phyloP scores from a whole-genome alignment of 2,113 vertebrate species.

The Columba livia region DNA sequence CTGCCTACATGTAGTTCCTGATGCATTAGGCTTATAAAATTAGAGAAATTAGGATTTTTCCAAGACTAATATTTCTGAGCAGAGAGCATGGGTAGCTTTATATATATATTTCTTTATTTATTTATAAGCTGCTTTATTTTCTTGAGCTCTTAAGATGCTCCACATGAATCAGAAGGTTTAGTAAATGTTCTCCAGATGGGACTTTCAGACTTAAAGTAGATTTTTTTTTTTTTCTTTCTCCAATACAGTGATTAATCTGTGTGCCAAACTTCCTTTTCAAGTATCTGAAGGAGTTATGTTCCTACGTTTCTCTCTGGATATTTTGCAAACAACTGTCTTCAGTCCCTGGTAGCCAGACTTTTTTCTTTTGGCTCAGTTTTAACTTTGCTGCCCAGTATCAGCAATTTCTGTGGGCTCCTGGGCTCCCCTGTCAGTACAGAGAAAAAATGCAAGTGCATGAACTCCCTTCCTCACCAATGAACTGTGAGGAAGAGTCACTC shows the following conservation, averaged over 20 bases:
- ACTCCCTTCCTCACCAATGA: background rate
- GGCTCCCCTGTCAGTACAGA: background rate
- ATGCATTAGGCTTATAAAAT: background rate
- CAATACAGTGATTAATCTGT: background rate
- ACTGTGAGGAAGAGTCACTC: rapidly evolving
- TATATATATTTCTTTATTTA: background rate
- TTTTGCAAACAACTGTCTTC: background rate
- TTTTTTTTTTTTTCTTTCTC: too few relatives aligned
- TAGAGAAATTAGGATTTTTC: background rate
- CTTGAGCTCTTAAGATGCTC: background rate
- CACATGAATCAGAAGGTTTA: background rate
- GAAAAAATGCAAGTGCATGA: background rate
- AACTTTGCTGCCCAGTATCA: background rate
- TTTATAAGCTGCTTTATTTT: background rate
- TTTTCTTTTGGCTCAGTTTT: background rate
- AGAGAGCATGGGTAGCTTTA: background rate
- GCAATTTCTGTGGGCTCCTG: background rate
- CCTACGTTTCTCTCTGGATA: background rate
- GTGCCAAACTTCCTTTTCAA: background rate
- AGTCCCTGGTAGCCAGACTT: background rate
- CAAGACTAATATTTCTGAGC: background rate
- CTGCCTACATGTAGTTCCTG: background rate
- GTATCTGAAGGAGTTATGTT: background rate
- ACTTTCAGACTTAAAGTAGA: background rate
- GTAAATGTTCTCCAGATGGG: background rate